phyloP scores from a whole-genome alignment of 2,797 vertebrate species.

The Anniella stebbinsi region DNA sequence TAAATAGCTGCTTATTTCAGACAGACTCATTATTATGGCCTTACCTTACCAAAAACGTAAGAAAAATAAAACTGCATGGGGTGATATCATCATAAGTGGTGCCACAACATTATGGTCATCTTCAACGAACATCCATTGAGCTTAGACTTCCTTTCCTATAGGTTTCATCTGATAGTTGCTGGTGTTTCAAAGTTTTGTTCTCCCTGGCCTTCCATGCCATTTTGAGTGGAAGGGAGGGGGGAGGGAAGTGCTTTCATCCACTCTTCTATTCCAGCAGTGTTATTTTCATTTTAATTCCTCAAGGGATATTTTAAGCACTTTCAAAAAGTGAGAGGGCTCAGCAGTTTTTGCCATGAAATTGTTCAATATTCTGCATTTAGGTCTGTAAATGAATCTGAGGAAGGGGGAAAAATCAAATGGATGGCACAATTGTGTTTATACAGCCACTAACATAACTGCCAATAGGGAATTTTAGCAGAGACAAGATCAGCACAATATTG shows the following conservation, averaged over 20 bases:
- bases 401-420: conserved; percentile 3
- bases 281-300: conserved; percentile 24
- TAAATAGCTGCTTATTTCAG: not conserved
- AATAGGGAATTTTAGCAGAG: conserved; percentile 35
- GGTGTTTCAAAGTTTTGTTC: not conserved
- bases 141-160: not conserved
- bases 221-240: not conserved
- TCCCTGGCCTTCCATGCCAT: not conserved
- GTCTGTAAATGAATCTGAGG: conserved; percentile 28
- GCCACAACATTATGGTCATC: not conserved
- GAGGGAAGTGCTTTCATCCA: not conserved
- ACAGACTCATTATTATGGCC: not conserved
- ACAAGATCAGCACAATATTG: conserved; percentile 40
- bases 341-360: conserved; percentile 47
- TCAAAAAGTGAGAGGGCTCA: conserved; percentile 14
- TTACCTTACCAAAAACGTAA: not conserved
- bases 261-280: fast-evolving
- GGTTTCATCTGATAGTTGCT: not conserved
- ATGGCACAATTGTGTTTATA: not conserved
- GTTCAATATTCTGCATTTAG: conserved; percentile 32
- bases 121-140: not conserved
- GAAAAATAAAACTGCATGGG: not conserved
- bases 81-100: fast-evolving
- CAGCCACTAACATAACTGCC: not conserved
- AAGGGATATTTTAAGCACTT: conserved; percentile 37